A percentile compares a stretch with the other conserved stretches of the same genome.
These are phyloP conservation scores for Tenthredo distinguenda DNA, from an alignment of 2,888 invertebrate species.

Conservation along the genomic window DNA sequence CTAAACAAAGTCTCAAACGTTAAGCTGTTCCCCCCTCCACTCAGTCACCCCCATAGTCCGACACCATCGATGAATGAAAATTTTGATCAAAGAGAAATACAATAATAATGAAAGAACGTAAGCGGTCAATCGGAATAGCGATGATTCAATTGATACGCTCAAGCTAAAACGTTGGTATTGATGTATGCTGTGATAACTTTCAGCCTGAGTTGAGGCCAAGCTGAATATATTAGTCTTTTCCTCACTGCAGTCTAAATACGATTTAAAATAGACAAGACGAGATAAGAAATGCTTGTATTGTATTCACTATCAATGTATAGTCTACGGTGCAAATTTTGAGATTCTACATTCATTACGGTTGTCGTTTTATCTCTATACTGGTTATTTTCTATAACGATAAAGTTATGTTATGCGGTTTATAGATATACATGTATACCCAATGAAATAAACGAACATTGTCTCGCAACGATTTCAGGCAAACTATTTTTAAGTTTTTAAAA, in stretches of 20 bases:
- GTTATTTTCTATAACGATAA: constrained; percentile 14
- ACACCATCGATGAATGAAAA: constrained; percentile 34
- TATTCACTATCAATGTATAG: neutral
- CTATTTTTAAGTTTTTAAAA: constrained; percentile 35
- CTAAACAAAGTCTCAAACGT: neutral
- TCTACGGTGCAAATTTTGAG: neutral
- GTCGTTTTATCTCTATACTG: neutral
- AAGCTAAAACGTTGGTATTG: constrained; percentile 19
- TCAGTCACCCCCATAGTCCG: neutral
- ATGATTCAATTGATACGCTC: neutral
- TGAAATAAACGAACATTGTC: constrained; percentile 30
- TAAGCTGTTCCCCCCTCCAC: constrained; percentile 2
- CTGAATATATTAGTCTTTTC: constrained; percentile 4
- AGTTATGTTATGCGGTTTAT: constrained; percentile 33
- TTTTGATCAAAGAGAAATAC: neutral
- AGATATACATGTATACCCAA: constrained; percentile 21
- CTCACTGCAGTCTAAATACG: neutral
- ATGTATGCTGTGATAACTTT: constrained; percentile 25
- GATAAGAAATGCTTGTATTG: constrained; percentile 10
- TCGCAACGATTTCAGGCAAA: constrained; percentile 34
- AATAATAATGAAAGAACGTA: neutral
- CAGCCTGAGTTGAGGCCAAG: neutral
- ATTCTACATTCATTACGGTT: neutral
- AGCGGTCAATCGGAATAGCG: constrained; percentile 1
- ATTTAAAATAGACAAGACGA: constrained; percentile 14